Evolutionary conservation across 2,888 invertebrate species (phyloP).

Genomic region (Lysandra coridon): DNA sequence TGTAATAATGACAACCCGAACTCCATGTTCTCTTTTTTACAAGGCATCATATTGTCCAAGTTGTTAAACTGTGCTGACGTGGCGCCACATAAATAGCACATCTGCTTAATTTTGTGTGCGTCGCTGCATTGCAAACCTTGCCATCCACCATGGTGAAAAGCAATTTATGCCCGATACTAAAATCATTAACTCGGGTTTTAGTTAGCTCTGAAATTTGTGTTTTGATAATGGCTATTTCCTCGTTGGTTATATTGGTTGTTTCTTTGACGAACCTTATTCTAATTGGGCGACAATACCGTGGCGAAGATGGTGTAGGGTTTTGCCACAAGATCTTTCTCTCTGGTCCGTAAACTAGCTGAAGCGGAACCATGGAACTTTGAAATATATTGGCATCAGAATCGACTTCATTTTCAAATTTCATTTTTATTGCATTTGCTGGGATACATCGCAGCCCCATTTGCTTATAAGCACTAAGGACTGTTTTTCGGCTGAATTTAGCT

Average conservation of each 20-base stretch:
- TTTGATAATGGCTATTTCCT: constrained; percentile 23
- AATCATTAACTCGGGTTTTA: constrained; percentile 34
- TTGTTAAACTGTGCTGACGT: constrained; percentile 50
- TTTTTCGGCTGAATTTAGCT: constrained; percentile 6
- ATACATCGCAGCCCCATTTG: constrained; percentile 35
- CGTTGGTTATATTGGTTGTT: constrained; percentile 28
- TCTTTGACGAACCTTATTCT: constrained; percentile 30
- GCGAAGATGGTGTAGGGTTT: constrained; percentile 36
- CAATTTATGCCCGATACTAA: constrained; percentile 39
- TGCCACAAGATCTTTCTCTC: constrained; percentile 37
- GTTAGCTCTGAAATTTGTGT: background rate
- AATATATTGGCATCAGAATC: constrained; percentile 29
- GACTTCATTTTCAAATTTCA: constrained; percentile 32
- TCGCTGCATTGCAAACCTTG: constrained; percentile 49
- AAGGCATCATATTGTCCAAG: constrained; percentile 39
- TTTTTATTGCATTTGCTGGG: constrained; percentile 33
- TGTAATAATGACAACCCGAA: constrained; percentile 47
- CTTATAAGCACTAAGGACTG: constrained; percentile 1
- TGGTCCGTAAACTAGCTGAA: constrained; percentile 33
- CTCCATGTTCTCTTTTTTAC: constrained; percentile 2
- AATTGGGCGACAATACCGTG: constrained; percentile 31
- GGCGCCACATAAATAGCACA: constrained; percentile 48
- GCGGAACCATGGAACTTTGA: constrained; percentile 32
- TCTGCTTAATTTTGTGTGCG: constrained; percentile 47
- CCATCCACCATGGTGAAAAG: constrained; percentile 48